Base-by-base conservation (phyloP, 2,888 invertebrate species). In the Taenaris catops region DNA sequence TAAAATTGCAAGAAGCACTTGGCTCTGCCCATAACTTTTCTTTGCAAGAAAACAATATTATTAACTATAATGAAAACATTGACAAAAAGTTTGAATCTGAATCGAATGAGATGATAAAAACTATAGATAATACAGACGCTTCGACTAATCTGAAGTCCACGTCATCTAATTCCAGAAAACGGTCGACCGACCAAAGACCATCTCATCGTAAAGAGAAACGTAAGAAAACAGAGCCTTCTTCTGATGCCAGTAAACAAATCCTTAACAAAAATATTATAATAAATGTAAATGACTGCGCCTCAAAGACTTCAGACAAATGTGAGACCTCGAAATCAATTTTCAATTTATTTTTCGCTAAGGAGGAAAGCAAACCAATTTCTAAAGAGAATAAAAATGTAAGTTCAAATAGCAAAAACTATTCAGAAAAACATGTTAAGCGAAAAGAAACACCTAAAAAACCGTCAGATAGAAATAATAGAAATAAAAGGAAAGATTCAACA, bases 181-280 rank as follows among this genome's bases (percentile, higher is more conserved):
- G 86, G 39, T 73, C 76, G 3, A 58, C 58, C 41, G 81, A 86
- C 9, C 73, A 80, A 54, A 74, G 65, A 53, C 78, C 83, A 20
- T 68, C 74, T 8, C 84, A 86, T 51, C 72, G 84, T 23, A 86
- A 84, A 63, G 86, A 86, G 62, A 86, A 86, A 58, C 71, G 81
- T 12, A 86, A 81, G 53, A 86, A 83, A 80, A 60, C 59, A 47
- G 70, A 72, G 38, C 46, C 53, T 5, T 51, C 49, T 8, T 34
- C 47, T 9, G 62, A 67, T 8, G 19, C 53, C 8, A 53, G 36
- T 20, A 63, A 63, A 40, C 55, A 62, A 35, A 54, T 50, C 25
- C 40, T 55, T 24, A 59, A 63, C 39, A 71, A 60, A 46, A 59
- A 63, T 29, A 55, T 52, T 8, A 58, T 56, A 12, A 44, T 49